A percentile compares a stretch with the other conserved stretches of the same genome.
Conservation (phyloP, 2,888 invertebrate genomes). For the Scaeva pyrastri region DNA sequence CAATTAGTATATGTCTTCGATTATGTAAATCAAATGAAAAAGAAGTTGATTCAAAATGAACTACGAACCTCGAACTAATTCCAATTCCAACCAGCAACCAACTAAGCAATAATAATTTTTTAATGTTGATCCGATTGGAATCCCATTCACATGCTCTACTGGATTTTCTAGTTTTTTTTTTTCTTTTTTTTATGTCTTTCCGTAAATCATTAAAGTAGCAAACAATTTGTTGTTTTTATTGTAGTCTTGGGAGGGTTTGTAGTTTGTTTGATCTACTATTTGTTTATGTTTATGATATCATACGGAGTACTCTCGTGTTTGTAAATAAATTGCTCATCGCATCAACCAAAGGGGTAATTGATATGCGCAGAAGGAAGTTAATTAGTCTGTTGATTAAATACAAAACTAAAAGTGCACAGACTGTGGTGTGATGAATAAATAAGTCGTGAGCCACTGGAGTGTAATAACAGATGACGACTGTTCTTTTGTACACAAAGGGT, state of each 20-base stretch:
- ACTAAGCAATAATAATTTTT: background rate
- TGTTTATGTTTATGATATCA: conserved; percentile 32
- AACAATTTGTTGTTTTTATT: background rate
- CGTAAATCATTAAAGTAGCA: background rate
- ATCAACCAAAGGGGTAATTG: background rate
- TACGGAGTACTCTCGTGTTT: background rate
- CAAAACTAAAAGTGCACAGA: background rate
- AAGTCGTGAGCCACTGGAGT: conserved; percentile 9
- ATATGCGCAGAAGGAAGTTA: conserved; percentile 47
- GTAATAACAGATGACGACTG: conserved; percentile 18
- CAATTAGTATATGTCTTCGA: background rate
- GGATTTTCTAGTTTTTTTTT: conserved; percentile 50
- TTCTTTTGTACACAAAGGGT: background rate
- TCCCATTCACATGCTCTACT: conserved; percentile 48
- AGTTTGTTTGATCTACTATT: background rate
- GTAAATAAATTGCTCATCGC: conserved; percentile 36
- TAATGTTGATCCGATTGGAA: conserved; percentile 46
- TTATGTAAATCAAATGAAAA: conserved; percentile 16
- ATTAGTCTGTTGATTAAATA: conserved; percentile 31
- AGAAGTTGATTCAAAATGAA: conserved; percentile 26
- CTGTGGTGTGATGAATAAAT: conserved; percentile 27
- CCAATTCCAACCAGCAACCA: background rate
- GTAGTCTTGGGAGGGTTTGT: background rate
- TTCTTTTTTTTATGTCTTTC: background rate
- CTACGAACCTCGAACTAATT: conserved; percentile 9